A percentile compares a stretch with the other conserved stretches of the same genome.
phyloP scores from a whole-genome alignment of 2,888 invertebrate genomes.

The Rhodophaea formosa region DNA sequence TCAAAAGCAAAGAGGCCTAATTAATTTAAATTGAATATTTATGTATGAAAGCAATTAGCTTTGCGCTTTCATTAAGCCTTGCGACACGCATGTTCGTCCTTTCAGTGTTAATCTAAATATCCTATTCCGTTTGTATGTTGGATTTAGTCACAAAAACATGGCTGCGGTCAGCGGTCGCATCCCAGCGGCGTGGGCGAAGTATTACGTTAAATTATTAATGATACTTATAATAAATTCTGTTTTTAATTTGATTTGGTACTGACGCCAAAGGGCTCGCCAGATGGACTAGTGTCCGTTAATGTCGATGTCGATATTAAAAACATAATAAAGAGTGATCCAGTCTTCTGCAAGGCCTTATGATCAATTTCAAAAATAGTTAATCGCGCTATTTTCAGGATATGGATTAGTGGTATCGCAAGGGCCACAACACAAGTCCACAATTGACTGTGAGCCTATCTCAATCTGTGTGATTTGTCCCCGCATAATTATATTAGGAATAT shows the following conservation, averaged over 20 bases:
- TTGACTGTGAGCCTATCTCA: no score
- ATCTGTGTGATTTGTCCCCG: no score
- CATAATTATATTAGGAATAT: no score
- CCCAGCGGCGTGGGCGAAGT: conserved; percentile 41
- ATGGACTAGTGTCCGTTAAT: conserved; percentile 7
- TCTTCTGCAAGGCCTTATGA: no score
- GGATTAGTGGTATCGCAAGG: no score
- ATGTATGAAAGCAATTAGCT: conserved; percentile 52
- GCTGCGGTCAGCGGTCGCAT: conserved; percentile 52
- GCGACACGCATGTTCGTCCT: conserved; percentile 36
- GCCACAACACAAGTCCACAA: no score
- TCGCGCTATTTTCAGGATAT: no score
- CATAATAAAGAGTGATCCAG: no score
- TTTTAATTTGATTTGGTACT: conserved; percentile 70
- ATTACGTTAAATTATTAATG: conserved; percentile 74
- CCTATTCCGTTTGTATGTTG: conserved; percentile 68
- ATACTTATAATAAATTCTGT: conserved; percentile 75
- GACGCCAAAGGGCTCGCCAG: conserved; percentile 42
- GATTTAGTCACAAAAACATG: conserved; percentile 63
- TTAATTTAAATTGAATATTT: conserved; percentile 35
- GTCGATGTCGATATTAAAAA: conserved; percentile 18
- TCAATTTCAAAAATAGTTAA: no score
- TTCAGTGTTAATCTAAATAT: conserved; percentile 69
- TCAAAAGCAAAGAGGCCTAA: background rate
- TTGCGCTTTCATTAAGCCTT: conserved; percentile 40